Conservation (phyloP, 2,888 invertebrate species). For the Drymonia ruficornis region DNA sequence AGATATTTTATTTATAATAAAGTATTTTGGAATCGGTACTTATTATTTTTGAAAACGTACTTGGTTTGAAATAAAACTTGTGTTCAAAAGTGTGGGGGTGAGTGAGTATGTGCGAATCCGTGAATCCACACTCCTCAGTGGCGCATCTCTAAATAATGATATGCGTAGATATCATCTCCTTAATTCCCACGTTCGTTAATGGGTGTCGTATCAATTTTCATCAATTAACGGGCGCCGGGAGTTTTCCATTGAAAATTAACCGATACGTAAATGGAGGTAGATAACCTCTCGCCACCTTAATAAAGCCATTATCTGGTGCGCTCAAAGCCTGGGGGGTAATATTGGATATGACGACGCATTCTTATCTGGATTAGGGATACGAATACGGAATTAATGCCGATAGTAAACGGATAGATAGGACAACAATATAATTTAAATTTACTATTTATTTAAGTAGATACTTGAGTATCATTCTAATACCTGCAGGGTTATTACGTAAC, state of each 20-base stretch:
- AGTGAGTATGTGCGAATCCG: too few relatives aligned
- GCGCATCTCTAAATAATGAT: not conserved
- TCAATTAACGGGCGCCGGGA: conserved; percentile 3
- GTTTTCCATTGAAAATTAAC: conserved; percentile 2
- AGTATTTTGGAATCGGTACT: too few relatives aligned
- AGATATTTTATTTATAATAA: too few relatives aligned
- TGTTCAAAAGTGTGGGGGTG: too few relatives aligned
- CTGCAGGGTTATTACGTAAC: too few relatives aligned
- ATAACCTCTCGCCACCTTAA: not conserved
- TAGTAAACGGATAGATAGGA: not conserved
- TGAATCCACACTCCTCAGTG: too few relatives aligned
- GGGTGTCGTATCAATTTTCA: not conserved
- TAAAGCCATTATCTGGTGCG: conserved; percentile 4
- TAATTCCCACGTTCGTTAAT: not conserved
- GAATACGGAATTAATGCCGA: not conserved
- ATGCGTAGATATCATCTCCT: not conserved
- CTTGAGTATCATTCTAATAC: too few relatives aligned
- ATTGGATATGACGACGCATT: not conserved
- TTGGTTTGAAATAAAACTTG: too few relatives aligned
- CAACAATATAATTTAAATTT: not conserved
- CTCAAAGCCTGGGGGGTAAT: not conserved
- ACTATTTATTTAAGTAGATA: not conserved
- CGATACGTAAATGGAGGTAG: not conserved
- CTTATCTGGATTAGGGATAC: not conserved
- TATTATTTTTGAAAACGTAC: too few relatives aligned